Base-by-base conservation (phyloP, 2,888 invertebrate genomes). In the Catotricha subobsoleta region DNA sequence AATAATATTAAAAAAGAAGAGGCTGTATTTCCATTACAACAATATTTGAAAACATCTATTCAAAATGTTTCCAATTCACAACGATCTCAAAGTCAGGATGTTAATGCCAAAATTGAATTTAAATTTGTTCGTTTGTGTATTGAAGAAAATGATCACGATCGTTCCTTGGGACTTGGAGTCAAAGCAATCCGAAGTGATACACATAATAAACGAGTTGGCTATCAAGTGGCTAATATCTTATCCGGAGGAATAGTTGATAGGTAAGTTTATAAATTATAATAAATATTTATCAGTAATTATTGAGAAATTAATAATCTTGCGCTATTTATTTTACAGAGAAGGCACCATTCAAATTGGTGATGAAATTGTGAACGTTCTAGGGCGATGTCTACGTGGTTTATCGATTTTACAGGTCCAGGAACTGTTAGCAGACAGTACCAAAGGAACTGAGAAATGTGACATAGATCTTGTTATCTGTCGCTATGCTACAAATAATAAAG, bases 351-450 rank as follows among this genome's bases (percentile, higher is more conserved):
- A 68, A 41, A 68, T 76, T 25, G 79, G 79, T 12, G 80, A 81
- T 54, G 76, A 80, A 54, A 68, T 81, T 20, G 66, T 80, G 20
- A 76, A 77, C 47, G 77, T 80, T 5, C 80, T 80, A 53, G 80
- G 80, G 10, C 68, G 71, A 45, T 65, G 76, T 48, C 64, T 82
- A 38, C 68, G 74, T 5, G 76, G 76, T 38, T 60, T 80, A 15
- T 70, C 68, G 21, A 74, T 74, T 72, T 58, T 69, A 1, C 74
- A 74, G 57, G 76, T 75, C 33, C 68, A 73, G 51, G 73, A 72
- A 57, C 69, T 74, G n/a, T 60, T 78, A 4, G 68, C 70, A 48
- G 18, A 28, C 10, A 18, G 16, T 28, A 38, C 27, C 7, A 38
- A 28, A 12, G 27, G 18, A 15, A 72, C 70, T 25, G 71, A 70